A percentile compares a stretch with the other conserved stretches of the same genome.
phyloP scores from a whole-genome alignment of 1,140 invertebrate species.

The Hypothenemus hampei region DNA sequence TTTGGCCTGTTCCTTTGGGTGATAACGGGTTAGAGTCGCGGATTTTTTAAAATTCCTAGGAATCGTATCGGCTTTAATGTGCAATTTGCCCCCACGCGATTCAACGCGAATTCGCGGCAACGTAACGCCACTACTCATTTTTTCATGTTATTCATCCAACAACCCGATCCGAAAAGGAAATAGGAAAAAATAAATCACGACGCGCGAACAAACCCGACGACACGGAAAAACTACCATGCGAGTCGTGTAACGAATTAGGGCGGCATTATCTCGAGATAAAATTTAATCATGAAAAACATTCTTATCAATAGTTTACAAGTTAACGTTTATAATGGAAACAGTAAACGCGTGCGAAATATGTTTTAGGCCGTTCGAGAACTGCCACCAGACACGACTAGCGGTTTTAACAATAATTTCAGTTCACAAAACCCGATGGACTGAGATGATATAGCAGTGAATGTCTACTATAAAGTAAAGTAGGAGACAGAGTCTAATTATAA shows the following conservation, averaged over 20 bases:
- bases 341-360: no score
- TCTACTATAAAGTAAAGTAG: no score
- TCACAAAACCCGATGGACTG: no score
- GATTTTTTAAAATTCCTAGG: slow-evolving; percentile 24
- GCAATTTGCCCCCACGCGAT: slow-evolving; percentile 34
- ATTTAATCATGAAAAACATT: slow-evolving; percentile 6
- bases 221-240: background rate
- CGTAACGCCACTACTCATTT: slow-evolving; percentile 34
- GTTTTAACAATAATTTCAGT: no score
- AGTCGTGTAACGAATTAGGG: slow-evolving; percentile 2
- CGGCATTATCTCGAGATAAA: slow-evolving; percentile 17
- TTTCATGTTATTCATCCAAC: background rate
- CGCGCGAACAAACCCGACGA: no score
- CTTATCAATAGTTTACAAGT: slow-evolving; percentile 10
- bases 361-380: no score
- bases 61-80: slow-evolving; percentile 34
- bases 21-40: slow-evolving; percentile 4
- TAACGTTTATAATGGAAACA: no score
- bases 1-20: slow-evolving; percentile 1
- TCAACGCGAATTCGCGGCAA: slow-evolving; percentile 42
- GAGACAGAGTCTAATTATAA: no score
- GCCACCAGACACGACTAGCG: no score
- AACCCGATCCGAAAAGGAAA: slow-evolving; percentile 3
- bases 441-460: no score
- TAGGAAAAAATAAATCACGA: no score